Conservation (phyloP, 2,113 vertebrate genomes). For the Felis chaus region DNA sequence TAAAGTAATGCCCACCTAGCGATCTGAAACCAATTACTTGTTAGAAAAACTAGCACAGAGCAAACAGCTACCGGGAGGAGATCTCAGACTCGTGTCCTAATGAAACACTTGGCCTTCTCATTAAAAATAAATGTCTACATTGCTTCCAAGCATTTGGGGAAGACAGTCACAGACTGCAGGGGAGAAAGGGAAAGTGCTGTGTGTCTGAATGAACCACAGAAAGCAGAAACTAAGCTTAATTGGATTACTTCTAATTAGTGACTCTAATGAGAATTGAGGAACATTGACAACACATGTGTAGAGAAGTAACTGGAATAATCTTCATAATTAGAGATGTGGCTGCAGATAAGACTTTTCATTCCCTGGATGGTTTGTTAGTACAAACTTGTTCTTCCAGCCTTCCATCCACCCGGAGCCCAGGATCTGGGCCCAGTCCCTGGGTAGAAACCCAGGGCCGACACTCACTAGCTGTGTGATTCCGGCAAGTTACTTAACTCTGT, state of each 20-base stretch:
- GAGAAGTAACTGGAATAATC: conserved; percentile 13
- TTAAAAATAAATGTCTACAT: conserved; percentile 55
- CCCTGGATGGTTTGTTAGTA: background rate
- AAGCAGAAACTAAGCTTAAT: conserved; percentile 52
- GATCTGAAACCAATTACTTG: conserved; percentile 60
- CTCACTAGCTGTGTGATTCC: background rate
- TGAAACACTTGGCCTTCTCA: conserved; percentile 58
- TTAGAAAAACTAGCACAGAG: conserved; percentile 51
- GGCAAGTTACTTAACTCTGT: background rate
- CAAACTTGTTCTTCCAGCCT: background rate
- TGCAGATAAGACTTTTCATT: background rate
- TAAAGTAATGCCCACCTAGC: conserved; percentile 25
- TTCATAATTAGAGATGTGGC: background rate
- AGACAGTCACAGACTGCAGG: background rate
- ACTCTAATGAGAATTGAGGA: conserved; percentile 44
- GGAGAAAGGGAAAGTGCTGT: background rate
- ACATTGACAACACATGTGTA: background rate
- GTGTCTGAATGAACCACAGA: background rate
- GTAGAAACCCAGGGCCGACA: background rate
- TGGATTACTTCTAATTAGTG: conserved; percentile 66
- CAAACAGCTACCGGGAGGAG: conserved; percentile 13
- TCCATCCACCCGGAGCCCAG: background rate
- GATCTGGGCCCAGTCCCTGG: background rate
- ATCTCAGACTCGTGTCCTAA: background rate
- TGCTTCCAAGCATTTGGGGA: background rate